Evolutionary conservation across 1,140 invertebrate genomes (phyloP).

Genomic region (Polypedilum vanderplanki): DNA sequence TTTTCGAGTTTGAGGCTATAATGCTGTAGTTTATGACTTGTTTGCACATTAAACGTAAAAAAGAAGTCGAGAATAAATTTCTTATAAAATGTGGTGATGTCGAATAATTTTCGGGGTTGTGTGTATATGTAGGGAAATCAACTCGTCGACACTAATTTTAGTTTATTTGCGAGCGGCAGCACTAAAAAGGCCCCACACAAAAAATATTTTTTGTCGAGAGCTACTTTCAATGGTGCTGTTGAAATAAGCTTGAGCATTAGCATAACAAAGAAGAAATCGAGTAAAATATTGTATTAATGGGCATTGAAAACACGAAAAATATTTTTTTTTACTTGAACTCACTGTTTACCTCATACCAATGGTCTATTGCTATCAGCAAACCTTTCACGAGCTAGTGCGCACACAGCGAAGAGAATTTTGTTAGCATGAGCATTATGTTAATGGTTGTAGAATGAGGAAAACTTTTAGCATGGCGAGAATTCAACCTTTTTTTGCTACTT

Average conservation of each 20-base stretch:
- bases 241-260: slow-evolving; percentile 8
- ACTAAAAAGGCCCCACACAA: too few species aligned
- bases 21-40: slow-evolving; percentile 20
- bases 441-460: too few species aligned
- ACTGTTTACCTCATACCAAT: slow-evolving; percentile 17
- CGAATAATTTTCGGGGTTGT: not conserved
- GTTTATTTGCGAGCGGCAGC: not conserved
- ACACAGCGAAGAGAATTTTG: not conserved
- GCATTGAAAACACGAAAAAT: not conserved
- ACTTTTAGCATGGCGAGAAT: too few species aligned
- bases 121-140: not conserved
- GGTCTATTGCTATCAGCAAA: not conserved
- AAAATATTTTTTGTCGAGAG: too few species aligned
- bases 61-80: not conserved
- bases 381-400: slow-evolving; percentile 15
- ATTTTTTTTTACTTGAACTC: not conserved
- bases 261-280: slow-evolving; percentile 15
- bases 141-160: slow-evolving; percentile 28
- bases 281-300: slow-evolving; percentile 15
- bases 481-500: too few species aligned
- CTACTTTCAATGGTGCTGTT: not conserved
- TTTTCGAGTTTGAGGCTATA: slow-evolving; percentile 5
- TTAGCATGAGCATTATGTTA: not conserved
- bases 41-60: slow-evolving; percentile 24
- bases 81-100: slow-evolving; percentile 15